A percentile compares a stretch with the other conserved stretches of the same genome.
These are phyloP conservation scores for Adelphocoris suturalis DNA, from an alignment of 2,888 invertebrate species.

Conservation along the genomic window DNA sequence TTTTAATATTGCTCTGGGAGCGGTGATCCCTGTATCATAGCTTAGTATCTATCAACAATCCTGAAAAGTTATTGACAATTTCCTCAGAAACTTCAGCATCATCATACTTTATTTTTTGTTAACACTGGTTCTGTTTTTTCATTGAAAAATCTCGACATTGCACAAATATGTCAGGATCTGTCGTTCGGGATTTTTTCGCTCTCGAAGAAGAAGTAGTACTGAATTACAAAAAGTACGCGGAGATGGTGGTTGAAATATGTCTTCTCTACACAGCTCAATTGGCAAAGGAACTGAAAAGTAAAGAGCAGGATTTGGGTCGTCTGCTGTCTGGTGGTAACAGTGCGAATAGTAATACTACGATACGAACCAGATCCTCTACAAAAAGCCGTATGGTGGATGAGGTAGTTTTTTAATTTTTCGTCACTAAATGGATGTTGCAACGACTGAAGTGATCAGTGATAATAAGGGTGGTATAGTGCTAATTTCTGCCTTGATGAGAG, in stretches of 20 bases:
- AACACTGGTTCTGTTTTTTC: too few relatives aligned
- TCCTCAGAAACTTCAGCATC: too few relatives aligned
- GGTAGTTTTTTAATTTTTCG: background rate
- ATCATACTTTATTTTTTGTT: too few relatives aligned
- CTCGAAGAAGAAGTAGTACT: background rate
- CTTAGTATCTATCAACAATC: too few relatives aligned
- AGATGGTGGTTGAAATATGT: background rate
- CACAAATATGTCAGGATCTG: background rate
- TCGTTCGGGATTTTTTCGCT: background rate
- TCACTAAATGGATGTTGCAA: background rate
- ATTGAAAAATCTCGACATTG: too few relatives aligned
- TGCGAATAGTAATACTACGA: background rate
- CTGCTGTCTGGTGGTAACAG: background rate
- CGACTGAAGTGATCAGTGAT: too few relatives aligned
- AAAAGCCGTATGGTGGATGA: background rate
- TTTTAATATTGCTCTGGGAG: too few relatives aligned
- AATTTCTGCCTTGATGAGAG: too few relatives aligned
- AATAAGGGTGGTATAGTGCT: too few relatives aligned
- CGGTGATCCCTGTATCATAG: too few relatives aligned
- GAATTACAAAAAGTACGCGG: background rate
- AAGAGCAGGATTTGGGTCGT: background rate
- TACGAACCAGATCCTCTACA: background rate
- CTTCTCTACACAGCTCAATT: background rate
- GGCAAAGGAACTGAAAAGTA: background rate
- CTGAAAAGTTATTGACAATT: too few relatives aligned